phyloP scores from a whole-genome alignment of 2,888 invertebrate genomes.

The Schizaphis graminum region DNA sequence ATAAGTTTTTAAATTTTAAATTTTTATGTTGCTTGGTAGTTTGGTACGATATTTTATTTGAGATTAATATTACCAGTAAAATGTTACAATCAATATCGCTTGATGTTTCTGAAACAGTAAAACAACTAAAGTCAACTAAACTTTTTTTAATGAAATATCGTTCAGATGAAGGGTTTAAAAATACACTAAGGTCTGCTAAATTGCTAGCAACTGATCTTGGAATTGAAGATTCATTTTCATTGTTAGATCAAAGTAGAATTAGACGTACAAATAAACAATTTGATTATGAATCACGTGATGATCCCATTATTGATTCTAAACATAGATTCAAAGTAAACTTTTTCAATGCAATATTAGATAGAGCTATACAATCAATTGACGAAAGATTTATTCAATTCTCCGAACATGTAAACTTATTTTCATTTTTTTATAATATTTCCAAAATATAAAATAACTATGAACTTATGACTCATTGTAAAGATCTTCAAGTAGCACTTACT shows the following conservation, averaged over 20 bases:
- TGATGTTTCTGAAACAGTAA: no score
- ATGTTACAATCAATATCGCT: slow-evolving; percentile 31
- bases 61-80: no score
- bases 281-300: slow-evolving; percentile 12
- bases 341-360: neutral
- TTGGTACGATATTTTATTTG: no score
- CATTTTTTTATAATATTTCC: neutral
- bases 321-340: slow-evolving; percentile 29
- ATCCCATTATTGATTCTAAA: slow-evolving; percentile 24
- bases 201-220: no score
- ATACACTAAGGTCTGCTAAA: no score
- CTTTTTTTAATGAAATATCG: no score
- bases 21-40: no score
- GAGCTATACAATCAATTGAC: neutral
- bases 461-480: neutral
- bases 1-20: no score
- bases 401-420: neutral
- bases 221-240: no score
- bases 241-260: slow-evolving; percentile 30
- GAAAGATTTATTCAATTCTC: neutral
- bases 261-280: slow-evolving; percentile 21
- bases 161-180: no score
- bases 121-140: no score
- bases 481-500: neutral
- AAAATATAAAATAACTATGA: neutral